Evolutionary conservation across 1,140 invertebrate genomes (phyloP).

Genomic region (Drosophila baimaii): DNA sequence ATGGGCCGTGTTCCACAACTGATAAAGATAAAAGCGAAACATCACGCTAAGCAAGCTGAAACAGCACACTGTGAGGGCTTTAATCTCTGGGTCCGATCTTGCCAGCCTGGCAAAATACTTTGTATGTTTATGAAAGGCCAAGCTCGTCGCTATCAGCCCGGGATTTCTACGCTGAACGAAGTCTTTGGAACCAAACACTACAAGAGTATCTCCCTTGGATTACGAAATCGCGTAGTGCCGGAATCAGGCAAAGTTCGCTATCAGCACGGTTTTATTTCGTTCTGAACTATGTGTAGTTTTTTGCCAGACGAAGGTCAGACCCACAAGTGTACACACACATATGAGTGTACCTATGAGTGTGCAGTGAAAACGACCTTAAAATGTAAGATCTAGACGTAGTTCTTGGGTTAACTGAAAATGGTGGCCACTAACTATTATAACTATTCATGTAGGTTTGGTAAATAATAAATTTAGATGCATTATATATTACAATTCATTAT

Average conservation of each 20-base stretch:
- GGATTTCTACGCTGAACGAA: neutral
- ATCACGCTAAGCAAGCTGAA: neutral
- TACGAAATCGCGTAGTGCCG: neutral
- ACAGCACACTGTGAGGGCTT: neutral
- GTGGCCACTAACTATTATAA: neutral
- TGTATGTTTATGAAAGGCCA: neutral
- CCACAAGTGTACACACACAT: neutral
- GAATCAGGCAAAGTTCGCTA: slow-evolving; percentile 5
- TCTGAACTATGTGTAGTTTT: slow-evolving; percentile 3
- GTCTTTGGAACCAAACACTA: neutral
- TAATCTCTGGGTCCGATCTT: slow-evolving; percentile 20
- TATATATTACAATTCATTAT: neutral
- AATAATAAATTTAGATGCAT: neutral
- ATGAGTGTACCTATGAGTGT: neutral
- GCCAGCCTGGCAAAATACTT: slow-evolving; percentile 14
- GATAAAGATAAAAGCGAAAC: slow-evolving; percentile 16
- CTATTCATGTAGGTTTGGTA: neutral
- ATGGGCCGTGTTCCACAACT: slow-evolving; percentile 10
- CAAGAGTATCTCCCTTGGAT: neutral
- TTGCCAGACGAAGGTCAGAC: slow-evolving; percentile 15
- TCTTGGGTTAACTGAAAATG: neutral
- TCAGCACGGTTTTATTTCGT: slow-evolving; percentile 17
- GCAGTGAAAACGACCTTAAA: neutral
- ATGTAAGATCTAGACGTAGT: neutral
- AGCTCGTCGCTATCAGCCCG: slow-evolving; percentile 14